Base-by-base conservation (phyloP, 2,113 vertebrate genomes). In the Pangasianodon hypophthalmus region DNA sequence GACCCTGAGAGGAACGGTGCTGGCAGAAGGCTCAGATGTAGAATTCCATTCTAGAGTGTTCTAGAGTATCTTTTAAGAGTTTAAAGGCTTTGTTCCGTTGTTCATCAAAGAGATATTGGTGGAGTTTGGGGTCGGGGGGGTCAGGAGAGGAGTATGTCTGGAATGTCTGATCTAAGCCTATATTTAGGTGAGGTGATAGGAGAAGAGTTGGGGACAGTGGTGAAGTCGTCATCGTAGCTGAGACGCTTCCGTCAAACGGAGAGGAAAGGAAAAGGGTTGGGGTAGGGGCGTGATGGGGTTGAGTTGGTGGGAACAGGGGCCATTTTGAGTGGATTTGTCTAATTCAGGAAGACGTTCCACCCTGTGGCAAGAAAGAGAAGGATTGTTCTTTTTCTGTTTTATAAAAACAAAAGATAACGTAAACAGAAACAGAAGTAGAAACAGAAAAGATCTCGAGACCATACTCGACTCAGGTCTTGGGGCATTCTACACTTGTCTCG, bases 161-260 rank as follows among this genome's bases (percentile, higher is more conserved):
- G 94, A 95, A 95, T 94, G 90, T 87, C 89, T 69, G 93, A 94
- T 92, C 95, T 93, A 54, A 52, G 46, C 91, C 95, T 96, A 95
- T 93, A 96, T 95, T 93, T 96, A 96, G 95, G 90, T 90, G 93
- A 93, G 95, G 95, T 95, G 95, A 95, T 89, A 93, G 94, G 92
- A 82, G 93, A 95, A 94, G 93, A 92, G 92, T 92, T 90, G 75
- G 54, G 86, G 94, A 91, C 93, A 92, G 88, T 92, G 92, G 93
- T 94, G 95, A 96, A 93, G 94, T 95, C 94, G 94, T 92, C 37
- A 92, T 92, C 92, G 91, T 85, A 88, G 84, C 79, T 88, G 62
- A 90, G 95, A 96, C 94, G 91, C 92, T 92, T 94, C 92, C 93
- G 94, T 91, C 86, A 88, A 90, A 93, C 92, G 95, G 95, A 95